A percentile compares a stretch with the other conserved stretches of the same genome.
Evolutionary conservation across 2,113 vertebrate genomes (phyloP).

Genomic region (Phylloscopus trochilus): DNA sequence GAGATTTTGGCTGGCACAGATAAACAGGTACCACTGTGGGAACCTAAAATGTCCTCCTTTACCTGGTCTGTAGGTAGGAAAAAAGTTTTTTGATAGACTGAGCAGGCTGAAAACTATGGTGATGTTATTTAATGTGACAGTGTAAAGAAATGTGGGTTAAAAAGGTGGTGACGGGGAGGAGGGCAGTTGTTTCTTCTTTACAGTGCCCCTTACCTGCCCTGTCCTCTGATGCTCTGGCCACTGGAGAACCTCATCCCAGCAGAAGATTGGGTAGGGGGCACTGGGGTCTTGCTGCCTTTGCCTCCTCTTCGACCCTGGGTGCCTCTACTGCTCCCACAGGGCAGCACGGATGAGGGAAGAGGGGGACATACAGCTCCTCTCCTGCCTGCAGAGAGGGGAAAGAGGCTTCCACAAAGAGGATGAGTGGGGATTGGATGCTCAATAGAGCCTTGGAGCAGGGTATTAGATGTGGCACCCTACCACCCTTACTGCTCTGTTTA

Average conservation of each 20-base stretch:
- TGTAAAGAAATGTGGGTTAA: background rate
- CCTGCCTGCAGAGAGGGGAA: background rate
- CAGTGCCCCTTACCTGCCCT: background rate
- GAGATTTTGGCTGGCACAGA: background rate
- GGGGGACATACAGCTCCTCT: background rate
- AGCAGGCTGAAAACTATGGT: background rate
- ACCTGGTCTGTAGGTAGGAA: background rate
- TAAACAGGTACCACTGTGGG: background rate
- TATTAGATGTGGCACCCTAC: background rate
- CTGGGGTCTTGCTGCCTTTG: background rate
- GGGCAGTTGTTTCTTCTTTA: background rate
- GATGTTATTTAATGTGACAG: background rate
- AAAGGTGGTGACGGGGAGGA: background rate
- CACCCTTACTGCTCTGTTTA: background rate
- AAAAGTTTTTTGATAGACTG: background rate
- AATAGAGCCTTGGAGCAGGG: background rate
- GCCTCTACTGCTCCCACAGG: too few species aligned
- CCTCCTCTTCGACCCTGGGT: background rate
- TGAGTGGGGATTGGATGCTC: background rate
- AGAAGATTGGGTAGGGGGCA: background rate
- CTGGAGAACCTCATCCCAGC: background rate
- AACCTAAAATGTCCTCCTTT: background rate
- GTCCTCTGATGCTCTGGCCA: background rate
- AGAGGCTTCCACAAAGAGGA: background rate
- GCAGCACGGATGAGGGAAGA: background rate